phyloP scores from a whole-genome alignment of 1,140 invertebrate genomes.

The Lasioglossum baleicum region DNA sequence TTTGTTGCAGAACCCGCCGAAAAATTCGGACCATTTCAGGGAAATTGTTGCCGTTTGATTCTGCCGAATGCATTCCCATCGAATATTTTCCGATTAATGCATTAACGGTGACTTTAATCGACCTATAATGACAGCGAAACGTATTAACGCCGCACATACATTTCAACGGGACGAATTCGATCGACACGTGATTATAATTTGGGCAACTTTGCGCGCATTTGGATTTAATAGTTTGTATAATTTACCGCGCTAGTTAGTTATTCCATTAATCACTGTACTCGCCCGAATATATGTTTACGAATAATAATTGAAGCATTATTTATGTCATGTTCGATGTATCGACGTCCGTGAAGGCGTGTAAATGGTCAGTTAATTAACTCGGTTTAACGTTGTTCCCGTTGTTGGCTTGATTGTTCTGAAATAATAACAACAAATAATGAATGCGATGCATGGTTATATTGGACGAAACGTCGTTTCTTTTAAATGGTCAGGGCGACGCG shows the following conservation, averaged over 20 bases:
- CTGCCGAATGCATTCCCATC: neutral
- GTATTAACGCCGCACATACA: slow-evolving; percentile 47
- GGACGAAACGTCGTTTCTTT: too few relatives aligned
- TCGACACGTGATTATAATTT: slow-evolving; percentile 58
- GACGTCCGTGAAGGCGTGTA: slow-evolving; percentile 42
- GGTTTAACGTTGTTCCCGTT: slow-evolving; percentile 28
- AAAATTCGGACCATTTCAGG: neutral
- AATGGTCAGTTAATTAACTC: slow-evolving; percentile 61
- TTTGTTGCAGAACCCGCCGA: neutral
- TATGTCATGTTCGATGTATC: slow-evolving; percentile 60
- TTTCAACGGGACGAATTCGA: slow-evolving; percentile 47
- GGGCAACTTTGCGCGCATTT: slow-evolving; percentile 58
- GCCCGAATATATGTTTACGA: slow-evolving; percentile 53
- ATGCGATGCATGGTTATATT: too few relatives aligned
- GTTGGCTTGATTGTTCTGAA: slow-evolving; percentile 13
- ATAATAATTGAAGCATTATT: slow-evolving; percentile 62
- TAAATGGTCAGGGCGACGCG: too few relatives aligned
- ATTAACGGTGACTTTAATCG: slow-evolving; percentile 40
- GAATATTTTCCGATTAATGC: slow-evolving; percentile 3
- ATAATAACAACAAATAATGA: neutral
- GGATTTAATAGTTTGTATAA: slow-evolving; percentile 67
- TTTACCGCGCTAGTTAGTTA: slow-evolving; percentile 60
- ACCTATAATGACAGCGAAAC: slow-evolving; percentile 32
- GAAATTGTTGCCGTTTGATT: neutral
- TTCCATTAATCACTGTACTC: slow-evolving; percentile 60